Evolutionary conservation across 2,797 vertebrate genomes (phyloP), one percentile per base, ranked within the genome.

Genomic region (Coilia nasus): DNA sequence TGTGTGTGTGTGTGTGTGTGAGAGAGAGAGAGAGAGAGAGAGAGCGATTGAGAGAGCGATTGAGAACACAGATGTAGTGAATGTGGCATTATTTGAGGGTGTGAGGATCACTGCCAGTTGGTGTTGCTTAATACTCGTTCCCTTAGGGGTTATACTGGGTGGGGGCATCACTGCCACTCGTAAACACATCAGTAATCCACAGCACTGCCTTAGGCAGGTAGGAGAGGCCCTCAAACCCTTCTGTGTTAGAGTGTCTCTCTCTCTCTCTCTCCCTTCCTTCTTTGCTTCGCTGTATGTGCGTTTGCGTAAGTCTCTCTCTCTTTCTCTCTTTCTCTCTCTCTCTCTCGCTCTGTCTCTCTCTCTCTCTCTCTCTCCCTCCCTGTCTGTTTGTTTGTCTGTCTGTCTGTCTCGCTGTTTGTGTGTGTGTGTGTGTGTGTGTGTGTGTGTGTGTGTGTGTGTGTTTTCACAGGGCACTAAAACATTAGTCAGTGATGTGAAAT

Each of bases 181-280:
- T 90, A 91, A 93, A 92, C 92, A 94, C 91, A 92, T 92, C 90
- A 87, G 90, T 92, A 93, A 92, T 91, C 89, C 87, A 57, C 83
- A 87, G 90, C 88, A 88, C 88, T 91, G 92, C 90, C 88, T 81
- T 82, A 59, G 71, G 83, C 47, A 35, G 56, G 23, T 90, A 67
- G 44, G 64, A 71, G 64, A 71, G 31, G 25, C 64, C 64, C 64
- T 71, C 64, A 71, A 71, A 28, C 64, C 12, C 25, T 35, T 35
- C 28, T 71, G 0, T 59, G 19, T 59, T 46, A 31, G 82, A 44
- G 31, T 82, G 7, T 50, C 2, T 41, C 35, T 41, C 35, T 41
- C 35, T 41, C 35, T 41, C 35, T 41, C 35, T 41, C 35, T 41
- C 35, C 5, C 35, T 41, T 5, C 5, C 35, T 5, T 23, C n/a